phyloP scores from a whole-genome alignment of 2,888 invertebrate species.

The Scaptomyza parva region DNA sequence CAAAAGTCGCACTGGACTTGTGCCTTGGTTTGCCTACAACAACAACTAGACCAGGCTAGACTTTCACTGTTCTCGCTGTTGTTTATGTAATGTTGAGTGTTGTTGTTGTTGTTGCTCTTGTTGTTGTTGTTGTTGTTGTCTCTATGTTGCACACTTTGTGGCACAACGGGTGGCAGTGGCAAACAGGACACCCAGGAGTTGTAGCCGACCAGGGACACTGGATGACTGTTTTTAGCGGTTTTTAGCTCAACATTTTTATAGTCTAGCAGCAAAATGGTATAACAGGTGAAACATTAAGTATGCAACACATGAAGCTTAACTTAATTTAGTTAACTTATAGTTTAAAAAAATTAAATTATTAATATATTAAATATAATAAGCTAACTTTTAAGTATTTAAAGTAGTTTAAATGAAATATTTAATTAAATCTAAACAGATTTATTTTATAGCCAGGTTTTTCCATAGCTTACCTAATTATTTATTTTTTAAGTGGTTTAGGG shows the following conservation, averaged over 20 bases:
- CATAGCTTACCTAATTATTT: neutral
- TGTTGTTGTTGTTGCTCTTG: constrained; percentile 17
- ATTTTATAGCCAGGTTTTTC: neutral
- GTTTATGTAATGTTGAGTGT: constrained; percentile 10
- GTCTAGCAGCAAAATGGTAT: constrained; percentile 7
- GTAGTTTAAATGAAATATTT: neutral
- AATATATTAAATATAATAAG: neutral
- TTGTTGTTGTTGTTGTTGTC: constrained; percentile 32
- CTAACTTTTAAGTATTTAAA: neutral
- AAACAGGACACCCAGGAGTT: constrained; percentile 22
- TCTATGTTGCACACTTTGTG: constrained; percentile 39
- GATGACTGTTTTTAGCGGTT: constrained; percentile 60
- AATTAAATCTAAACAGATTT: neutral
- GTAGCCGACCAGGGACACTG: constrained; percentile 45
- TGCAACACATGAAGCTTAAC: neutral
- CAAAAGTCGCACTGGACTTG: constrained; percentile 69
- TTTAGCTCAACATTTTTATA: constrained; percentile 24
- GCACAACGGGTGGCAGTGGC: constrained; percentile 56
- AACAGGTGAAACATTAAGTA: neutral
- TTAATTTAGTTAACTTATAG: neutral
- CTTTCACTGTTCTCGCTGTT: constrained; percentile 56
- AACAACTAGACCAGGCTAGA: constrained; percentile 39
- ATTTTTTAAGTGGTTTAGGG: neutral
- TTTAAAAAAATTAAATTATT: neutral
- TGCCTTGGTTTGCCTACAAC: constrained; percentile 15